phyloP scores from a whole-genome alignment of 1,140 invertebrate genomes.

The Tetranychus urticae region DNA sequence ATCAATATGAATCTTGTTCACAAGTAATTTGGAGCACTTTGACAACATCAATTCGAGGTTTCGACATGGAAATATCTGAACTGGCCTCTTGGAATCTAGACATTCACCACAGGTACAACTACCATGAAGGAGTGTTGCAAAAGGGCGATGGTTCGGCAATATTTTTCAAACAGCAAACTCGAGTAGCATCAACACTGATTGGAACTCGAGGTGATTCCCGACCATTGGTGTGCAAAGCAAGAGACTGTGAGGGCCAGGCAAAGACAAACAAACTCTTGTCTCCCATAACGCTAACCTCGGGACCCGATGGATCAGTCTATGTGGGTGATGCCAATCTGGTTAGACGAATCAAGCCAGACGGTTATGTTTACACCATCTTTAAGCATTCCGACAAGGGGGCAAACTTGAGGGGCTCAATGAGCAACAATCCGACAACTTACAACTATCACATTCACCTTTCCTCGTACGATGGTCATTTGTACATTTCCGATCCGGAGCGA shows the following conservation, averaged over 20 bases:
- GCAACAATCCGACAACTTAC: slow-evolving; percentile 23
- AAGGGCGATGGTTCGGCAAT: slow-evolving; percentile 83
- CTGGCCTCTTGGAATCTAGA: slow-evolving; percentile 92
- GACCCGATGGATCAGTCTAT: slow-evolving; percentile 83
- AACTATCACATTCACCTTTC: slow-evolving; percentile 73
- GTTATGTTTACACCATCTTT: slow-evolving; percentile 72
- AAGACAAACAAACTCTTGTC: slow-evolving; percentile 63
- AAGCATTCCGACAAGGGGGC: slow-evolving; percentile 23
- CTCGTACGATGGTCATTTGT: slow-evolving; percentile 76
- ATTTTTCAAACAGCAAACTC: slow-evolving; percentile 65
- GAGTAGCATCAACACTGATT: slow-evolving; percentile 66
- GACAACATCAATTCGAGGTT: slow-evolving; percentile 77
- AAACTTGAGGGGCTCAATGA: slow-evolving; percentile 27
- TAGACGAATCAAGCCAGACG: slow-evolving; percentile 66
- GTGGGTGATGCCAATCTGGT: slow-evolving; percentile 93
- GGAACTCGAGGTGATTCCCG: slow-evolving; percentile 62
- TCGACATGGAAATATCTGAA: slow-evolving; percentile 86
- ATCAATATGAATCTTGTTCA: slow-evolving; percentile 64
- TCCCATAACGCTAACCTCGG: slow-evolving; percentile 72
- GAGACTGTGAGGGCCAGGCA: slow-evolving; percentile 56
- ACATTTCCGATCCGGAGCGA: slow-evolving; percentile 76
- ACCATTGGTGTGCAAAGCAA: slow-evolving; percentile 33
- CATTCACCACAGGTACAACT: slow-evolving; percentile 94
- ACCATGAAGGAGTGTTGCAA: slow-evolving; percentile 80
- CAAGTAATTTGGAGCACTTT: slow-evolving; percentile 78